Conservation (phyloP, 2,113 vertebrate genomes). For the Haemorhous mexicanus region DNA sequence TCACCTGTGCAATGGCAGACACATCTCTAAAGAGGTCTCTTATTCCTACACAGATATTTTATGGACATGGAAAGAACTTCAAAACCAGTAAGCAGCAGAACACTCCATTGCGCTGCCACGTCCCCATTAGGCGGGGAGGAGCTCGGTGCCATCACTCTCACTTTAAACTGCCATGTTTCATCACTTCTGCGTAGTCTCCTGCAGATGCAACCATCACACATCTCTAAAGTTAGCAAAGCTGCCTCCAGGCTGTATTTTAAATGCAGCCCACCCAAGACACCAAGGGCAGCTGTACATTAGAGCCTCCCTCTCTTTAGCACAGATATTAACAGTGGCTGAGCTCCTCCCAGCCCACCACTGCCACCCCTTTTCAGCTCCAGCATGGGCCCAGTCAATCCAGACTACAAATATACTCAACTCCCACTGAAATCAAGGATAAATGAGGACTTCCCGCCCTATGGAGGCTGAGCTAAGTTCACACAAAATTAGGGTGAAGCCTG, state of each 20-base stretch:
- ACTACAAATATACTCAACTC: neutral
- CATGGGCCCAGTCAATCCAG: neutral
- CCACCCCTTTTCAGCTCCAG: neutral
- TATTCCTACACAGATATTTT: neutral
- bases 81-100: neutral
- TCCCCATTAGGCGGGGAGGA: neutral
- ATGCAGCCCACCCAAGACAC: slow-evolving; percentile 19
- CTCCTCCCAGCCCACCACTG: neutral
- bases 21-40: neutral
- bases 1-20: neutral
- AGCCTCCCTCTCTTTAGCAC: neutral
- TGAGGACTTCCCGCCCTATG: neutral
- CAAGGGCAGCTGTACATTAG: neutral
- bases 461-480: neutral
- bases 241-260: slow-evolving; percentile 22
- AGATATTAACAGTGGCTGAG: neutral
- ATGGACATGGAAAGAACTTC: neutral
- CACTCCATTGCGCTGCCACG: neutral
- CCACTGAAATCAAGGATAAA: neutral
- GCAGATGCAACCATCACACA: neutral
- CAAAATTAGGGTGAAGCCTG: neutral
- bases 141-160: neutral
- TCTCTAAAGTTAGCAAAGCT: slow-evolving; percentile 20
- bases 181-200: neutral
- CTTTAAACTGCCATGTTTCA: neutral